Base-by-base conservation (phyloP, 2,797 vertebrate genomes). In the Acestrorhynchus altus region DNA sequence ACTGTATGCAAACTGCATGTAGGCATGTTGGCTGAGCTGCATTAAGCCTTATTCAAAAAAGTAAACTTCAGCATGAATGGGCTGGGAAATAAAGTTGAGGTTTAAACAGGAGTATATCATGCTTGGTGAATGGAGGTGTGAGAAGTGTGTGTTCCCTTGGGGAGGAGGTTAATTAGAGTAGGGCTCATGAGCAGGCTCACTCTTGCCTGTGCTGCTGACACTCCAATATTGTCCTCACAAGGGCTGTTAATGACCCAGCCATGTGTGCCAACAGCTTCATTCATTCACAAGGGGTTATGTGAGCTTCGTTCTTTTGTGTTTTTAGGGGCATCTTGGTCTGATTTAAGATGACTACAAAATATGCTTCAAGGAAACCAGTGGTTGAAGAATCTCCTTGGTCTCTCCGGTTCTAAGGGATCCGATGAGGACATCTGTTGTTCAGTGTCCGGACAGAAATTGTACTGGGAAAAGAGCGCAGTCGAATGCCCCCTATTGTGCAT, bases 341-440 rank as follows among this genome's bases (percentile, higher is more conserved):
- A 65, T 65, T 46, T 15, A 28, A 42, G 2, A 3, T n/a, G 40
- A 49, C 22, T 18, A 9, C 9, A 35, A 59, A 22, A 20, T 31
- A 31, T 44, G 72, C 16, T 39, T 70, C 24, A 20, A 12, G 22
- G 31, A 35, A 35, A 35, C 31, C 31, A 35, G 31, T 35, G 31
- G 6, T 35, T 35, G 31, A 2, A 24, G 8, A 22, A 42, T 0
- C 4, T 22, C 20, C 40, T 12, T 59, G 82, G 16, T 78, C 83
- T 82, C 20, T 83, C n/a, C 69, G 75, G 60, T 71, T 73, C 77
- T 63, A 81, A 79, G 60, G 83, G 64, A 71, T 75, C 83, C 90
- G 89, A 90, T 88, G 57, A 84, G 86, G 89, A 88, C 87, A 90
- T 87, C 89, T 93, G 91, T 61, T 51, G 1, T 67, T 81, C 72